A percentile compares a stretch with the other conserved stretches of the same genome.
Evolutionary conservation across 2,888 invertebrate genomes (phyloP).

Genomic region (Drosophila setosimentum): DNA sequence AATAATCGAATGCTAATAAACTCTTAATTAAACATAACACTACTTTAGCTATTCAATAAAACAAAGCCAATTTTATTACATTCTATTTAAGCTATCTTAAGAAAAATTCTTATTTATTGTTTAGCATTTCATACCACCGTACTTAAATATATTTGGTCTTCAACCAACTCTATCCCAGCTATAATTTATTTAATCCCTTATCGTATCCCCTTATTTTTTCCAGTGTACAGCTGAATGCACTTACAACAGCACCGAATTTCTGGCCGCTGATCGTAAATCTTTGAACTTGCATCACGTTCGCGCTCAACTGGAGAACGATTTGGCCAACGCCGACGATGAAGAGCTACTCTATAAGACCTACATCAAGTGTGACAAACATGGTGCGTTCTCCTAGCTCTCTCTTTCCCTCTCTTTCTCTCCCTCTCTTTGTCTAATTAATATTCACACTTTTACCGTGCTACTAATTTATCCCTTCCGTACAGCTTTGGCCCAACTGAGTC

Average conservation of each 20-base stretch:
- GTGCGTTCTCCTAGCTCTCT: constrained; percentile 28
- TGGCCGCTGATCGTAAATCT: constrained; percentile 57
- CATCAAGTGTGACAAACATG: constrained; percentile 70
- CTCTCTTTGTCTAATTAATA: not conserved
- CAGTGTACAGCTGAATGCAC: constrained; percentile 76
- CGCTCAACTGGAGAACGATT: constrained; percentile 51
- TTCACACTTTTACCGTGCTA: not conserved
- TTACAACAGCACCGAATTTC: constrained; percentile 64
- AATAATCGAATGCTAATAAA: too few relatives aligned
- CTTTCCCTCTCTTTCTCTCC: not conserved
- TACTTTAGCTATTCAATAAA: too few relatives aligned
- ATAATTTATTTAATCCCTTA: not conserved
- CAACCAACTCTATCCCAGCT: fast-evolving
- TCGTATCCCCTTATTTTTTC: not conserved
- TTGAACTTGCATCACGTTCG: constrained; percentile 53
- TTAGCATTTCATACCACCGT: too few relatives aligned
- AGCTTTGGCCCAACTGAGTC: constrained; percentile 56
- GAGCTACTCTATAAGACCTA: constrained; percentile 61
- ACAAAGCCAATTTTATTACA: not conserved
- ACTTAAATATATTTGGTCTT: not conserved
- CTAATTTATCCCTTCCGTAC: not conserved
- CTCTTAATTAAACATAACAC: too few relatives aligned
- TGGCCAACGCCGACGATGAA: constrained; percentile 52
- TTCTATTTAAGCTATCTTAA: too few relatives aligned
- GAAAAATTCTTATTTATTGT: too few relatives aligned